Evolutionary conservation across 2,113 vertebrate genomes (phyloP).

Genomic region (Urocitellus parryii): DNA sequence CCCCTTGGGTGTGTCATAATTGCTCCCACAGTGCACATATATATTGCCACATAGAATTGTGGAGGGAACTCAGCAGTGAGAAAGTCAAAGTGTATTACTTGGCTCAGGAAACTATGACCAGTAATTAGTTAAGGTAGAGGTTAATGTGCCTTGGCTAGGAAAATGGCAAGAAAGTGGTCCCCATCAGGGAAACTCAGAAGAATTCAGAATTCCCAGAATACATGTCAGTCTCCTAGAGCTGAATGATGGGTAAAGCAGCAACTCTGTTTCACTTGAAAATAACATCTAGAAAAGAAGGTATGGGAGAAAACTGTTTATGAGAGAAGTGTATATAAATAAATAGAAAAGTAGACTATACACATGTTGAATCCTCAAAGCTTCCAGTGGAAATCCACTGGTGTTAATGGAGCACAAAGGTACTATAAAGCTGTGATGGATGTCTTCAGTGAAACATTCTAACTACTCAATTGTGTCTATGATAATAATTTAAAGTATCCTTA

Average conservation of each 20-base stretch:
- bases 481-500: background rate
- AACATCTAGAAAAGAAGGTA: background rate
- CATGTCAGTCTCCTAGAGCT: background rate
- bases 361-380: background rate
- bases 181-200: background rate
- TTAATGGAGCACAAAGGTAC: background rate
- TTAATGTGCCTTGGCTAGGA: background rate
- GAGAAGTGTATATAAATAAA: background rate
- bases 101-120: background rate
- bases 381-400: background rate
- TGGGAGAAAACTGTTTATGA: background rate
- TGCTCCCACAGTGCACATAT: too few species aligned
- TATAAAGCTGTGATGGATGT: background rate
- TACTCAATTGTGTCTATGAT: background rate
- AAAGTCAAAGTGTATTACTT: background rate
- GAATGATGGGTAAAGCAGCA: background rate
- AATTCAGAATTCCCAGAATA: background rate
- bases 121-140: rapidly evolving
- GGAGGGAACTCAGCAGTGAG: background rate
- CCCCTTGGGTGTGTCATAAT: too few species aligned
- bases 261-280: background rate
- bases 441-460: background rate
- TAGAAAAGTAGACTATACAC: background rate
- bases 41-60: slow-evolving; percentile 42
- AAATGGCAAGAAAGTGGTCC: background rate